These are phyloP conservation scores for Aphrocallistes beatrix DNA, from an alignment of 37 sponge, comb jelly and placozoan species.

Conservation along the genomic window DNA sequence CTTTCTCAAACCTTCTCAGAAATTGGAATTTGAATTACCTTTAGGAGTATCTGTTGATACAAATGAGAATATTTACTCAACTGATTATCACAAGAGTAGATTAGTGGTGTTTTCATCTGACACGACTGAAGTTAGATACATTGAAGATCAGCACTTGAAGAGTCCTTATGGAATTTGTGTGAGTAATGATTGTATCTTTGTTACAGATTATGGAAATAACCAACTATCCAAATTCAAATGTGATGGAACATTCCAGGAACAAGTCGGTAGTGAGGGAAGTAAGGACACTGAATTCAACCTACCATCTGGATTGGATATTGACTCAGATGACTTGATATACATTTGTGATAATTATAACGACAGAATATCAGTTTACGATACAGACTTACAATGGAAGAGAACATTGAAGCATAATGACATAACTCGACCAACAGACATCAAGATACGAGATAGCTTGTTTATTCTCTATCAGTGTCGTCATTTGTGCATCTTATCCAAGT, in stretches of 20 bases:
- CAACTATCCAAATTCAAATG: not conserved
- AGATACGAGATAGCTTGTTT: not conserved
- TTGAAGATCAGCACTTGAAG: not conserved
- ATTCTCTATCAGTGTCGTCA: not conserved
- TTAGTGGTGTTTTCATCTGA: not conserved
- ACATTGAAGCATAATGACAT: not conserved
- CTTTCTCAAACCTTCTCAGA: not conserved
- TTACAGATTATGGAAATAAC: not conserved
- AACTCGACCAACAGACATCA: not conserved
- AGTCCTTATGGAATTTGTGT: not conserved
- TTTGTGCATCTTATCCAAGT: not conserved
- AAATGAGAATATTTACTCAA: not conserved
- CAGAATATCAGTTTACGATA: conserved; percentile 1
- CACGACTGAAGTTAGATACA: not conserved
- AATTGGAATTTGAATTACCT: not conserved
- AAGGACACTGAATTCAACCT: not conserved
- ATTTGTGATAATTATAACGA: not conserved
- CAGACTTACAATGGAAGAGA: not conserved
- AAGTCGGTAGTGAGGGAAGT: not conserved
- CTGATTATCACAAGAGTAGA: not conserved
- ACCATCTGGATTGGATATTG: not conserved
- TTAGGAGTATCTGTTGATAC: not conserved
- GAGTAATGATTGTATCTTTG: not conserved
- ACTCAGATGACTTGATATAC: not conserved
- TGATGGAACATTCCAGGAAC: not conserved